Base-by-base conservation (phyloP, 2,888 invertebrate species). In the Caenorhabditis macrosperma region DNA sequence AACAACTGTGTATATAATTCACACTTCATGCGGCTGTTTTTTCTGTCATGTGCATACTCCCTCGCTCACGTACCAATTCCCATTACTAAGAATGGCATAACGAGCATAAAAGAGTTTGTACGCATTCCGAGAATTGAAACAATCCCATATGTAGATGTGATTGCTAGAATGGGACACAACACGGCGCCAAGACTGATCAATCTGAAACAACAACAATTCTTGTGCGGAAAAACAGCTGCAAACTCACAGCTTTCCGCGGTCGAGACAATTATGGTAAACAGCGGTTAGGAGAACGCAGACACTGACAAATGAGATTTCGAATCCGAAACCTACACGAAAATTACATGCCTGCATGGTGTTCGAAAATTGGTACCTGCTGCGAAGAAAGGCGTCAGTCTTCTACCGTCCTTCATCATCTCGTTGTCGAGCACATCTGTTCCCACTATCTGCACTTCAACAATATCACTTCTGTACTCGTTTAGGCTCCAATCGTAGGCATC, bases 41-140 rank as follows among this genome's bases (percentile, higher is more conserved):
- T 24, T 15, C n/a, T 69, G 35, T 52, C 59, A 78, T 10, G n/a
- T 22, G 24, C 15, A 52, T 24, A 6, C 26, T 15, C 24, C 52
- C n/a, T 17, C 10, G 12, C 22, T 7, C 52, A 54, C 78, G 48
- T 41, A 88, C 88, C 90, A 50, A 90, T 90, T 50, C 90, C 90
- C 85, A 90, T 87, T 20, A 90, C 86, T 10, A 90, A 81, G 60
- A 88, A 89, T 3, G 90, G 90, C 85, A 89, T 88, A 35, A 90
- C 88, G 15, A 90, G 85, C 83, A 88, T 86, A 68, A 90, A 89
- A 4, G 88, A 88, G 76, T 90, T 90, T n/a, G 86, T 82, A 1
- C 88, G 82, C 35, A 86, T 66, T 20, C 84, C 84, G 7, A 85
- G 24, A 78, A 82, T 61, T 1, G 90, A 86, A 38, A 88, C 82